These are phyloP conservation scores for Limnephilus auricula DNA, from an alignment of 2,888 invertebrate genomes.

Conservation along the genomic window DNA sequence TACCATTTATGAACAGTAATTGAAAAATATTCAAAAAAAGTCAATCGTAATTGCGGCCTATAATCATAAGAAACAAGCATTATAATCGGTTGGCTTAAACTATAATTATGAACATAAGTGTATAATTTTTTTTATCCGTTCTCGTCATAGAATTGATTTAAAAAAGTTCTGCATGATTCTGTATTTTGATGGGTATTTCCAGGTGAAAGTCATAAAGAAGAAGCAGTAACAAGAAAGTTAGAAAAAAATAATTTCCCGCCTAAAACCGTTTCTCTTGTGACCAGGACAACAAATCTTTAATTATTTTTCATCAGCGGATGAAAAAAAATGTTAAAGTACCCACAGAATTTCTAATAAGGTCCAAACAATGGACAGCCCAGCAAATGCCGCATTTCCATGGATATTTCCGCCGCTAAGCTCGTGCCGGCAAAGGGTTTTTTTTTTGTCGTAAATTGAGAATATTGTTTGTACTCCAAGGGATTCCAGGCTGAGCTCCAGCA, in stretches of 20 bases:
- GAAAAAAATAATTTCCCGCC: not conserved
- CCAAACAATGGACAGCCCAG: not conserved
- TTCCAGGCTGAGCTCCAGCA: not conserved
- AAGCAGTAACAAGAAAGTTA: not conserved
- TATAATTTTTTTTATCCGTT: too few relatives aligned
- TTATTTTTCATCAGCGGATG: not conserved
- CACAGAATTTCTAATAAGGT: slow-evolving; percentile 12
- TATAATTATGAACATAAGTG: too few relatives aligned
- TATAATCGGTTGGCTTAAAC: too few relatives aligned
- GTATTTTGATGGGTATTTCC: not conserved
- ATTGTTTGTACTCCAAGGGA: not conserved
- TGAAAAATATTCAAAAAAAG: too few relatives aligned
- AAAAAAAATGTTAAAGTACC: not conserved
- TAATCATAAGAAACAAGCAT: too few relatives aligned
- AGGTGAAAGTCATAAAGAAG: not conserved
- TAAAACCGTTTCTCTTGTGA: not conserved
- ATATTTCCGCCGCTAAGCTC: not conserved
- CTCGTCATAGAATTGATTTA: too few relatives aligned
- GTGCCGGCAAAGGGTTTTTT: not conserved
- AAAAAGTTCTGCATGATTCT: too few relatives aligned
- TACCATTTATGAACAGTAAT: not conserved
- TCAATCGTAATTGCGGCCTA: too few relatives aligned
- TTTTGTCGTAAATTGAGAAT: not conserved
- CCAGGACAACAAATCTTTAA: not conserved
- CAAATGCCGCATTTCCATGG: not conserved